Conservation (phyloP, 2,888 invertebrate genomes). For the Ormia ochracea region DNA sequence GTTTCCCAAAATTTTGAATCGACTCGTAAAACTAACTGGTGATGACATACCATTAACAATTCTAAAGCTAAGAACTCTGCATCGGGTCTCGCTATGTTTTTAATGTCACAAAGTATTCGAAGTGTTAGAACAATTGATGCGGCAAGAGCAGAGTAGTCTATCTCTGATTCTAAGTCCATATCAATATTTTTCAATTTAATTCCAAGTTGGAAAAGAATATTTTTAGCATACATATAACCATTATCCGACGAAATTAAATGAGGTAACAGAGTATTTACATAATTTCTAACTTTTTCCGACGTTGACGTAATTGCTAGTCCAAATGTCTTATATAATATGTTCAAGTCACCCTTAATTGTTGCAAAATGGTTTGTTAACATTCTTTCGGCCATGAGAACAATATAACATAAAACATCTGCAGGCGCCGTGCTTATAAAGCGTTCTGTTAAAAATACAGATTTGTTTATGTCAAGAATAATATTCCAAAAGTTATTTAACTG, state of each 20-base stretch:
- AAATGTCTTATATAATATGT: conserved; percentile 80
- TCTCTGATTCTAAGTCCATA: conserved; percentile 72
- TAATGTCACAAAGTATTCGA: conserved; percentile 69
- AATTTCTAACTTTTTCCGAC: conserved; percentile 80
- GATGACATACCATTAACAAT: conserved; percentile 85
- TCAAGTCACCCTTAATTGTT: conserved; percentile 39
- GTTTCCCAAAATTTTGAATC: conserved; percentile 84
- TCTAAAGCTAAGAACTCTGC: conserved; percentile 81
- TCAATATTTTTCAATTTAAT: conserved; percentile 82
- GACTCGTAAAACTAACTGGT: conserved; percentile 82
- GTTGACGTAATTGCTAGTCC: conserved; percentile 83
- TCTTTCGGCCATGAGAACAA: conserved; percentile 85
- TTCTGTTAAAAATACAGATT: conserved; percentile 89
- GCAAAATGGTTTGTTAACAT: conserved; percentile 82
- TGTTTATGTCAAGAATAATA: conserved; percentile 84
- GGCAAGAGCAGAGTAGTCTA: conserved; percentile 65
- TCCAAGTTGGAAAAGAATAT: conserved; percentile 82
- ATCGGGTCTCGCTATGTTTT: conserved; percentile 75
- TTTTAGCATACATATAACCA: conserved; percentile 81
- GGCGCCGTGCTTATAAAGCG: conserved; percentile 85
- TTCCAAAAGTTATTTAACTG: conserved; percentile 81
- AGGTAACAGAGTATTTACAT: conserved; percentile 81
- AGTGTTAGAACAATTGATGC: conserved; percentile 72
- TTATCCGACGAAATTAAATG: conserved; percentile 80
- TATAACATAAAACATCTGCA: conserved; percentile 84